Evolutionary conservation across 2,888 invertebrate genomes (phyloP).

Genomic region (Eristalis tenax): DNA sequence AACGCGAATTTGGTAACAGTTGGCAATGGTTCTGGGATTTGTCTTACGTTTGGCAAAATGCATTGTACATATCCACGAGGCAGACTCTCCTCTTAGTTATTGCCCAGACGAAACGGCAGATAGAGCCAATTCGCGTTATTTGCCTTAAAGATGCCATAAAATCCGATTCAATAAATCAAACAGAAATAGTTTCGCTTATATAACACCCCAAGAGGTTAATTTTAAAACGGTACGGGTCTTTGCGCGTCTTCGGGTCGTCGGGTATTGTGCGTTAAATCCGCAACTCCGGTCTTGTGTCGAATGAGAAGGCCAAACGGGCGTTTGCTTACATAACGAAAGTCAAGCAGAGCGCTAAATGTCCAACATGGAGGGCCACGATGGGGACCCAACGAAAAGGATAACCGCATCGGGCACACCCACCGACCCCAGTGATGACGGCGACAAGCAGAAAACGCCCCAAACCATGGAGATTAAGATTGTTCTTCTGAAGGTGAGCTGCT

Average conservation of each 20-base stretch:
- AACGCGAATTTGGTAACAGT: conserved; percentile 68
- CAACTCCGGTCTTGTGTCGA: background rate
- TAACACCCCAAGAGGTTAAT: background rate
- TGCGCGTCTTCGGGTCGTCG: too few species aligned
- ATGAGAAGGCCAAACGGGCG: background rate
- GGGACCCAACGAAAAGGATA: conserved; percentile 34
- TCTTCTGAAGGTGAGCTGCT: conserved; percentile 59
- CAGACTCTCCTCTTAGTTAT: conserved; percentile 62
- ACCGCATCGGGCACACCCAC: background rate
- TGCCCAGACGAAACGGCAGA: conserved; percentile 56
- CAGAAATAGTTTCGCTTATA: background rate
- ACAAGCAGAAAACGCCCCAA: conserved; percentile 28
- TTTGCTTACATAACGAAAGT: background rate
- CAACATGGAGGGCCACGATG: conserved; percentile 39
- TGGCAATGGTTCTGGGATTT: conserved; percentile 64
- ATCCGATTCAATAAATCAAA: background rate
- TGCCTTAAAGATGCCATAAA: conserved; percentile 21
- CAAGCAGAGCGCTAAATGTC: background rate
- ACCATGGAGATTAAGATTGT: conserved; percentile 57
- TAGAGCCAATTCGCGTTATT: conserved; percentile 38
- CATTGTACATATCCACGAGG: background rate
- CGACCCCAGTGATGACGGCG: background rate
- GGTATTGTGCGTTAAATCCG: background rate
- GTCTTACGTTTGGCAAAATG: conserved; percentile 13
- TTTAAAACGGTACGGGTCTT: background rate